Evolutionary conservation across 1,140 invertebrate genomes (phyloP).

Genomic region (Condylostylus longicornis): DNA sequence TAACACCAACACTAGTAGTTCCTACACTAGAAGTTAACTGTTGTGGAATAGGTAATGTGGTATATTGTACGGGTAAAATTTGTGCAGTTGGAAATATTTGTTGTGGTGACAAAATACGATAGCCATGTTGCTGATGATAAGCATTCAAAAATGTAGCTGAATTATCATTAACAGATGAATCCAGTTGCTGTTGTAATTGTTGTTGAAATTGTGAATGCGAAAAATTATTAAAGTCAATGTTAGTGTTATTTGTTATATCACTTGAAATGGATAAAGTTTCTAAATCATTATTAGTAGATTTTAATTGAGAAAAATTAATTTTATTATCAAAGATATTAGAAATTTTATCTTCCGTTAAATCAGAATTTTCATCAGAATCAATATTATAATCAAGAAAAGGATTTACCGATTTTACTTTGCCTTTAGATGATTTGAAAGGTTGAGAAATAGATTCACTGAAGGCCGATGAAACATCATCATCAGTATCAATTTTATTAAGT

Average conservation of each 20-base stretch:
- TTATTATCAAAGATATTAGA: too few relatives aligned
- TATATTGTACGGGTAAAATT: slow-evolving; percentile 30
- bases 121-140: slow-evolving; percentile 4
- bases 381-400: slow-evolving; percentile 19
- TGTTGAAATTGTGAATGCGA: not conserved
- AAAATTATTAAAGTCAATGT: not conserved
- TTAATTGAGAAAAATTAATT: too few relatives aligned
- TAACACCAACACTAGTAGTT: too few relatives aligned
- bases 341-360: too few relatives aligned
- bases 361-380: not conserved
- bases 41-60: slow-evolving; percentile 27
- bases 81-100: slow-evolving; percentile 30
- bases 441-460: not conserved
- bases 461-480: not conserved
- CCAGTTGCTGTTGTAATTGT: not conserved
- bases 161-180: slow-evolving; percentile 25
- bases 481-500: slow-evolving; percentile 16
- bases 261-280: not conserved
- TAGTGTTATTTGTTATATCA: not conserved
- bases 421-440: slow-evolving; percentile 1
- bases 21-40: too few relatives aligned
- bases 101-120: slow-evolving; percentile 14
- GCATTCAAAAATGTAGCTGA: slow-evolving; percentile 18
- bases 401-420: slow-evolving; percentile 23
- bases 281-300: too few relatives aligned